phyloP scores from a whole-genome alignment of 30 jellyfish, hydroid and myxozoan genomes.

The Cassiopea xamachana region DNA sequence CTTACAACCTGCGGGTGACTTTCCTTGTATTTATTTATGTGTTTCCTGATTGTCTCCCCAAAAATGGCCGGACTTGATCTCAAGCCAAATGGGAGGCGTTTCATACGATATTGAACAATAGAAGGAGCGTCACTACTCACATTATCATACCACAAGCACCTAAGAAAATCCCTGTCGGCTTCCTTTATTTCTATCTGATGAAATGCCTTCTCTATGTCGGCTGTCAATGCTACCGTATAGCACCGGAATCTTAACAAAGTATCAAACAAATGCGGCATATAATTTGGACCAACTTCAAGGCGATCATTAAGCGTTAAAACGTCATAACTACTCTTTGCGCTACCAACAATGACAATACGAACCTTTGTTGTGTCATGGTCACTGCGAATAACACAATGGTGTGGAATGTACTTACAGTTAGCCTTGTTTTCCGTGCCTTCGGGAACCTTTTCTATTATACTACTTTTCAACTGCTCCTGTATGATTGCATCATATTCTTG shows the following conservation, averaged over 20 bases:
- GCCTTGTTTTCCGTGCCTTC: not conserved
- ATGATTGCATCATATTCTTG: not conserved
- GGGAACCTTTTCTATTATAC: slow-evolving; percentile 24
- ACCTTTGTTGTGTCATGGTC: slow-evolving; percentile 49
- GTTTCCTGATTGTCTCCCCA: slow-evolving; percentile 40
- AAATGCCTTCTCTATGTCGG: slow-evolving; percentile 59
- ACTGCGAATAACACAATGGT: slow-evolving; percentile 24
- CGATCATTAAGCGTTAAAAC: slow-evolving; percentile 23
- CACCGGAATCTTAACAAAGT: slow-evolving; percentile 17
- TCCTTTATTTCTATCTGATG: slow-evolving; percentile 31
- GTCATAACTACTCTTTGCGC: slow-evolving; percentile 5
- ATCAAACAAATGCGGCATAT: slow-evolving; percentile 11
- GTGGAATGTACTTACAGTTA: slow-evolving; percentile 9
- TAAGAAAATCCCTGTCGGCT: slow-evolving; percentile 37
- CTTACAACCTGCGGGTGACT: not conserved
- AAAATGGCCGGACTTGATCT: slow-evolving; percentile 30
- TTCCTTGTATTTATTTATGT: not conserved
- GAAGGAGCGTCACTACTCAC: not conserved
- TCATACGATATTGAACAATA: slow-evolving; percentile 15
- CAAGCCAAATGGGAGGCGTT: slow-evolving; percentile 32
- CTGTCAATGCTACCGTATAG: not conserved
- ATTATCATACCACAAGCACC: slow-evolving; percentile 52
- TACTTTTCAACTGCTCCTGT: slow-evolving; percentile 1
- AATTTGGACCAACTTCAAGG: slow-evolving; percentile 16
- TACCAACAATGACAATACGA: slow-evolving; percentile 38